These are phyloP conservation scores for Xestobium rufovillosum DNA, from an alignment of 2,888 invertebrate genomes.

Conservation along the genomic window DNA sequence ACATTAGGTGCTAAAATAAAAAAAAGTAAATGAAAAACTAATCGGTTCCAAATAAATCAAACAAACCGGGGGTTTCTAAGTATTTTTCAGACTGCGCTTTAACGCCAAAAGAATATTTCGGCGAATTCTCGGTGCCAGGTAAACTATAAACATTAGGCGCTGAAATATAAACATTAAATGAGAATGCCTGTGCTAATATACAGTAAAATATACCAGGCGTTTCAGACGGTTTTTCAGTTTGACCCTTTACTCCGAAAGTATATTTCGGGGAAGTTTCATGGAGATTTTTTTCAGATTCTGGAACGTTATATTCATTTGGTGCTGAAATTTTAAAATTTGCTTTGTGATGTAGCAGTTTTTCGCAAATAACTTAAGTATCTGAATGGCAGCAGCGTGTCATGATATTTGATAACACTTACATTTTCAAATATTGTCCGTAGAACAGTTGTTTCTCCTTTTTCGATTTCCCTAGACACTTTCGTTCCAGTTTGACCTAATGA, in stretches of 20 bases:
- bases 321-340: too few relatives aligned
- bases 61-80: conserved; percentile 55
- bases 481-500: too few relatives aligned
- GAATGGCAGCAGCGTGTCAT: too few relatives aligned
- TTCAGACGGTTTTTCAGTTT: conserved; percentile 46
- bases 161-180: too few relatives aligned
- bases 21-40: not conserved
- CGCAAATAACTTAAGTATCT: too few relatives aligned
- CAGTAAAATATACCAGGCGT: conserved; percentile 47
- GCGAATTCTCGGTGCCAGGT: conserved; percentile 50
- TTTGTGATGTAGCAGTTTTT: too few relatives aligned
- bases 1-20: conserved; percentile 42
- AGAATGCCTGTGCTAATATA: too few relatives aligned
- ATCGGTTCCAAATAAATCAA: conserved; percentile 12
- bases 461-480: too few relatives aligned
- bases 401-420: too few relatives aligned
- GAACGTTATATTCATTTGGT: conserved; percentile 51
- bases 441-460: too few relatives aligned
- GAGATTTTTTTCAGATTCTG: conserved; percentile 48
- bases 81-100: conserved; percentile 54
- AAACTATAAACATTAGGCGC: conserved; percentile 51
- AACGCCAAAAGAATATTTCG: conserved; percentile 62
- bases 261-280: conserved; percentile 53
- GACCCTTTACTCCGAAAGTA: conserved; percentile 52
- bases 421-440: too few relatives aligned